Percentiles rank a stretch among this genome's conserved stretches.
Conservation (phyloP, 1,140 invertebrate species). For the Euwallacea fornicatus region DNA sequence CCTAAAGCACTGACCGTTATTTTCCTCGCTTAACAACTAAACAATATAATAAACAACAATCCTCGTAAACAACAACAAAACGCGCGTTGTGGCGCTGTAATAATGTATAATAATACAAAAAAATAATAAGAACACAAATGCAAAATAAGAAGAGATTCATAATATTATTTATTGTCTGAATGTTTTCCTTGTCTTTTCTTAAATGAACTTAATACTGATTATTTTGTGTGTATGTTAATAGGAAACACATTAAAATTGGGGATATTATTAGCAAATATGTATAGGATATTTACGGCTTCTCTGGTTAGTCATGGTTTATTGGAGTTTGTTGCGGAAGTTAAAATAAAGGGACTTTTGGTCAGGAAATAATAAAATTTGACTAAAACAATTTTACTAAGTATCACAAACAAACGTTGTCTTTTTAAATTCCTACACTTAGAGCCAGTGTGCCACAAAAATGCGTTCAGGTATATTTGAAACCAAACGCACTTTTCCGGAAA, state of each 20-base stretch:
- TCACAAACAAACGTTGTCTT: conserved; percentile 33
- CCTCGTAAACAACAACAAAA: conserved; percentile 17
- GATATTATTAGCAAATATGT: neutral
- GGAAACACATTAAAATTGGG: neutral
- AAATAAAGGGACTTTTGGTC: neutral
- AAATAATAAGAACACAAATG: conserved; percentile 15
- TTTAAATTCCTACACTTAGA: conserved; percentile 12
- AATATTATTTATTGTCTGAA: conserved; percentile 30
- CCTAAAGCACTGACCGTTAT: conserved; percentile 30
- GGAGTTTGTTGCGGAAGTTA: neutral
- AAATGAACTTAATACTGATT: conserved; percentile 30
- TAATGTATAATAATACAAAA: conserved; percentile 11
- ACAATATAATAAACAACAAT: conserved; percentile 24
- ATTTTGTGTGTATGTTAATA: conserved; percentile 5
- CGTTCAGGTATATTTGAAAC: neutral
- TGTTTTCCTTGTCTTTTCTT: conserved; percentile 31
- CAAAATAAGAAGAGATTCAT: conserved; percentile 7
- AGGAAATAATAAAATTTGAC: conserved; percentile 3
- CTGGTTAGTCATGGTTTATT: neutral
- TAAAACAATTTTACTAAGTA: conserved; percentile 25
- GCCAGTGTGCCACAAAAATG: neutral
- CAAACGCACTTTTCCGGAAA: neutral
- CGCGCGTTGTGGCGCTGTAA: neutral
- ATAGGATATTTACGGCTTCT: conserved; percentile 1
- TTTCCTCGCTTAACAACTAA: conserved; percentile 13